Evolutionary conservation across 2,888 invertebrate genomes (phyloP).

Genomic region (Rhopalosiphum nymphaeae): DNA sequence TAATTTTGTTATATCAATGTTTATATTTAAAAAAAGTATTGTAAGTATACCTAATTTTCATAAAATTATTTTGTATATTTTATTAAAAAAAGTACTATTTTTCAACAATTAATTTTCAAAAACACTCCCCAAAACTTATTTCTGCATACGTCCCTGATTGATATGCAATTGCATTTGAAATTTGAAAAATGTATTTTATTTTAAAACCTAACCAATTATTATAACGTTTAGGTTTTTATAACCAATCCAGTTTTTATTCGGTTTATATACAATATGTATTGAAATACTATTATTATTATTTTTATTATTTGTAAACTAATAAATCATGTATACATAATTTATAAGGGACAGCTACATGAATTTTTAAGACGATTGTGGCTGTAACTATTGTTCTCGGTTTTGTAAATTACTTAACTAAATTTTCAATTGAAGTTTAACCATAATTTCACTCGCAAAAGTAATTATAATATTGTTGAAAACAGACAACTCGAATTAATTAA

Average conservation of each 20-base stretch:
- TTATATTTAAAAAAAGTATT: no score
- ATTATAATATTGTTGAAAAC: constrained; percentile 37
- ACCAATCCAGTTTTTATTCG: neutral
- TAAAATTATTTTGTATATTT: no score
- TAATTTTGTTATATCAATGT: no score
- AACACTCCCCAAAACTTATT: no score
- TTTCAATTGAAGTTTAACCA: constrained; percentile 32
- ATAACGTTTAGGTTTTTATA: neutral
- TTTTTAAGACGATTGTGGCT: constrained; percentile 16
- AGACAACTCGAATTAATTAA: constrained; percentile 46
- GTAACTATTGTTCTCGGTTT: constrained; percentile 39
- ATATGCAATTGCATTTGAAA: neutral
- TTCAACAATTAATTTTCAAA: no score
- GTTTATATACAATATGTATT: neutral
- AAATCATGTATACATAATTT: constrained; percentile 44
- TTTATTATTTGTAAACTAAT: constrained; percentile 43
- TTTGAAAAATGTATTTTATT: neutral
- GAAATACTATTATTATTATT: neutral
- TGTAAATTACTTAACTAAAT: constrained; percentile 23
- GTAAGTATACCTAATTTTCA: no score
- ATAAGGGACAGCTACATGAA: neutral
- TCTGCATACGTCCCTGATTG: no score
- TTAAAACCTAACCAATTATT: neutral
- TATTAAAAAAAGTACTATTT: no score
- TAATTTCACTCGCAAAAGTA: constrained; percentile 26